Base-by-base conservation (phyloP, 2,797 vertebrate genomes). In the Erpetoichthys calabaricus region DNA sequence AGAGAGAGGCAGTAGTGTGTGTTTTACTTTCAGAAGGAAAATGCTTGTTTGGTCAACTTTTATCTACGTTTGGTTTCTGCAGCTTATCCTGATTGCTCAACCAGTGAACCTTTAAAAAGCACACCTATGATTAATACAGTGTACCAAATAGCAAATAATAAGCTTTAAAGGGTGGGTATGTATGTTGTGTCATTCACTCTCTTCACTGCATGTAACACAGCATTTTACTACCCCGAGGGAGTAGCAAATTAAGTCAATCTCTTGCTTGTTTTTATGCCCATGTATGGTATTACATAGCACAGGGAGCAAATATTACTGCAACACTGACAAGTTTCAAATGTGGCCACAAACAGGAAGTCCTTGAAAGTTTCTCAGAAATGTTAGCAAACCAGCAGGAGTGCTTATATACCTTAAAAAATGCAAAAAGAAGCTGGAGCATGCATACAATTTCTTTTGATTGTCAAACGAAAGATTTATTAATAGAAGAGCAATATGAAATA, bases 271-370 rank as follows among this genome's bases (percentile, higher is more conserved):
- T 72, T 82, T 56, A 69, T 86, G 73, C 67, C 88, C 86, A 78
- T 89, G 84, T 88, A 87, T 84, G 87, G 88, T 63, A 62, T 75
- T 65, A 10, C 5, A 67, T 58, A 59, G 69, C 25, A 4, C 60
- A 3, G 66, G 63, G 65, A 54, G 64, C 71, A 68, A 64, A 62
- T 53, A 7, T 56, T 25, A 45, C 64, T 45, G 62, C 59, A 54
- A 59, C 56, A 45, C 64, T 74, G 73, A 75, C 73, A 52, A 52
- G 68, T 74, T 77, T 70, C 70, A 64, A 70, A 64, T 74, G 75
- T 73, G 77, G 75, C 72, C 73, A 63, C 57, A 50, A 81, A 78
- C 80, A 79, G 86, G 86, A 89, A 87, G 64, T 61, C 53, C 25
- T 46, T 4, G 41, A 7, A 51, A 58, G 54, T 57, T 57, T 60